Conservation (phyloP, 2,888 invertebrate species). For the Plutella xylostella region DNA sequence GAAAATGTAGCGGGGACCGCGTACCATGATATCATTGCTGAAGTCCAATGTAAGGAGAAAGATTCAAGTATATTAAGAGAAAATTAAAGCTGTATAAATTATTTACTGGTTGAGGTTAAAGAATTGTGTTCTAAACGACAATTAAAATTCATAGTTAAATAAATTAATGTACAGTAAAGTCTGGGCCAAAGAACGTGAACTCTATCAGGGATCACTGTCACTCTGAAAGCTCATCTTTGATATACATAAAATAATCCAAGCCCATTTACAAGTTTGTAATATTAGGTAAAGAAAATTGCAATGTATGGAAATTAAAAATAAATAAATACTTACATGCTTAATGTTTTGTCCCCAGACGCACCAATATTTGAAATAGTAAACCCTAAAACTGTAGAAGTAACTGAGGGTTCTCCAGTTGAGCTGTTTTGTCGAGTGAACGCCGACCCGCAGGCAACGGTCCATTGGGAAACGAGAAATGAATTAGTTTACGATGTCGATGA, state of each 20-base stretch:
- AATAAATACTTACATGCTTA: no score
- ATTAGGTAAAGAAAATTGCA: no score
- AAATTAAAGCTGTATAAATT: no score
- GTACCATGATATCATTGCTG: slow-evolving; percentile 28
- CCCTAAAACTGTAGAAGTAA: slow-evolving; percentile 23
- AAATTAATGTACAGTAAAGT: no score
- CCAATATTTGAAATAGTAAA: slow-evolving; percentile 30
- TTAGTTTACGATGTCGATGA: slow-evolving; percentile 26
- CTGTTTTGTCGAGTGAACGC: slow-evolving; percentile 42
- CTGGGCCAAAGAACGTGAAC: neutral
- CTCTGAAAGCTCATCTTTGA: neutral
- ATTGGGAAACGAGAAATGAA: slow-evolving; percentile 38
- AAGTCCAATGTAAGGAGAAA: slow-evolving; percentile 46
- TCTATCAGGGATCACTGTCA: neutral
- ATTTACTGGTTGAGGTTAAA: no score
- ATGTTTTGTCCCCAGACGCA: slow-evolving; percentile 28
- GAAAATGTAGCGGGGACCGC: slow-evolving; percentile 33
- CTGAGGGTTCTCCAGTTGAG: slow-evolving; percentile 29
- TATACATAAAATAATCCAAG: neutral
- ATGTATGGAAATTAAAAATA: no score
- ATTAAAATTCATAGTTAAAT: no score
- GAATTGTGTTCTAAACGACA: no score
- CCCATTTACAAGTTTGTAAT: neutral
- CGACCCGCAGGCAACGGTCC: slow-evolving; percentile 33
- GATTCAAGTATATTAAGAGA: no score